phyloP scores from a whole-genome alignment of 2,797 vertebrate genomes.

The Chaetophractus vellerosus region DNA sequence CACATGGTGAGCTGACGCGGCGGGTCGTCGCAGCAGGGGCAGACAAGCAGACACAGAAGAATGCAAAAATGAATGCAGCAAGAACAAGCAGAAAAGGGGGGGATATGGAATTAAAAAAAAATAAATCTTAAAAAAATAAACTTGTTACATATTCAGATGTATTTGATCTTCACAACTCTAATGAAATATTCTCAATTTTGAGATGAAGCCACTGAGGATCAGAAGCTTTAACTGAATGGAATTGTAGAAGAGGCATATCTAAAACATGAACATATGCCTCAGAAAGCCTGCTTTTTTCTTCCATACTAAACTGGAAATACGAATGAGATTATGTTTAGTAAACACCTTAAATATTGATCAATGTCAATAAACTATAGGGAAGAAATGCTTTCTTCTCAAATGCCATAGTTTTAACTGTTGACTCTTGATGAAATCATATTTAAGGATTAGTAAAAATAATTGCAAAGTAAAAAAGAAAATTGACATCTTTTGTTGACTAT shows the following conservation, averaged over 20 bases:
- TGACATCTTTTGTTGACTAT: not conserved
- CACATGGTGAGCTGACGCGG: no score
- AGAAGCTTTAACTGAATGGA: not conserved
- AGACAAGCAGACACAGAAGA: no score
- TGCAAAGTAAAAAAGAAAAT: not conserved
- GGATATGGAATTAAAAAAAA: no score
- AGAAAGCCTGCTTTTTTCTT: not conserved
- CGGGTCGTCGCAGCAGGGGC: no score
- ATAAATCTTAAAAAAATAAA: no score
- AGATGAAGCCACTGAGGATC: not conserved
- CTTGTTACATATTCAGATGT: not conserved
- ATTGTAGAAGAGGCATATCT: not conserved
- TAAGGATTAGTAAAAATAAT: conserved; percentile 10
- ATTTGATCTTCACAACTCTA: not conserved
- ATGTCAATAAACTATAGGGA: not conserved
- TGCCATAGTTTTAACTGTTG: not conserved
- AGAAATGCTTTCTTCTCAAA: conserved; percentile 8
- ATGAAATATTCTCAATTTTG: not conserved
- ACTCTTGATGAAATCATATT: not conserved
- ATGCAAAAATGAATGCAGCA: no score
- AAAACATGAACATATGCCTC: not conserved
- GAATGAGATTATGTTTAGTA: not conserved
- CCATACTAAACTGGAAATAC: not conserved
- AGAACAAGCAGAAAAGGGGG: no score
- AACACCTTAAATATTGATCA: not conserved